Evolutionary conservation across 2,797 vertebrate genomes (phyloP), one percentile per base, ranked within the genome.

Genomic region (Falco rusticolus): DNA sequence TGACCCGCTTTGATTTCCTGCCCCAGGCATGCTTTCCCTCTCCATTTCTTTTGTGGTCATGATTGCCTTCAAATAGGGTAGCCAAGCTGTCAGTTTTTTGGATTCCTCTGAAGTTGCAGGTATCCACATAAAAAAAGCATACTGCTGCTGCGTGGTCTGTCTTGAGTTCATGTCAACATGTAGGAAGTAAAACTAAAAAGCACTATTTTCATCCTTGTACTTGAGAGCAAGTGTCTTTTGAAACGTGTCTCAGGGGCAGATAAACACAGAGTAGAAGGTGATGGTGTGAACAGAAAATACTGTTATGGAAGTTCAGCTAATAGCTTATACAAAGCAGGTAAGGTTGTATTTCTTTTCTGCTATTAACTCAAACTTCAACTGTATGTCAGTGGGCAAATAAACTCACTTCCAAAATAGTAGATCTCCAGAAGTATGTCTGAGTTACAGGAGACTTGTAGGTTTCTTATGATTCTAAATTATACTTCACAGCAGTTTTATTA

Each of bases 381-480:
- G 16, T 74, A 10, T 70, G 39, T 78, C 54, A 59, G 24, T 48
- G 43, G 68, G 53, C 63, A 94, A 88, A 90, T 53, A 83, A 93
- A 76, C 22, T 12, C 25, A 13, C 37, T 85, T 83, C 69, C 33
- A 45, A 16, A 93, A 43, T 0, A 83, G 51, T 47, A 53, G 54
- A 71, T 90, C 70, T 91, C 69, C 56, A 94, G 83, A 69, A 82
- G 12, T 26, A 11, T 56, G 61, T 31, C 79, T 91, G 80, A 69
- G 80, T 91, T 93, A 28, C 4, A 41, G 70, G n/a, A 90, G 75
- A 59, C 76, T 50, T 93, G 84, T 31, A 54, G 33, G 13, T 92
- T 92, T 85, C 75, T 87, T 92, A 26, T 15, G 75, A 84, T 90
- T 95, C 81, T 89, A 92, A 91, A 92, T 93, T 92, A 68, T 41